phyloP scores from a whole-genome alignment of 2,797 vertebrate species.

The Dipus sagitta region DNA sequence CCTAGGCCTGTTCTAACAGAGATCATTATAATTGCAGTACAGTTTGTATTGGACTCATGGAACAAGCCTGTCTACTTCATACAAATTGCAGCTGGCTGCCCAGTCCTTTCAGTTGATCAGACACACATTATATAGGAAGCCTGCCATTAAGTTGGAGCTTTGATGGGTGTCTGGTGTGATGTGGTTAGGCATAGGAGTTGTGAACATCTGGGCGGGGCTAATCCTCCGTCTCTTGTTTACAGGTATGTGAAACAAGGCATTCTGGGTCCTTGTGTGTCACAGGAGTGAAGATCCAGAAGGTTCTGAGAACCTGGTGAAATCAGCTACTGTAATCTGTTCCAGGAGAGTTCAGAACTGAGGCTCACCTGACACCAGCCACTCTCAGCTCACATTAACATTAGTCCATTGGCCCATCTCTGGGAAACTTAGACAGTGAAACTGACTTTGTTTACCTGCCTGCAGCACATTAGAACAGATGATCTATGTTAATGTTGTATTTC shows the following conservation, averaged over 20 bases:
- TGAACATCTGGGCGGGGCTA: background rate
- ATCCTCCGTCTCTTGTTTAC: conserved; percentile 60
- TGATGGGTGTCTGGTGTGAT: conserved; percentile 22
- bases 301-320: conserved; percentile 52
- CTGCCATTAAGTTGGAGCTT: conserved; percentile 25
- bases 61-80: background rate
- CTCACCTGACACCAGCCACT: background rate
- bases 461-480: conserved; percentile 73
- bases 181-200: background rate
- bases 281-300: conserved; percentile 43
- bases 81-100: conserved; percentile 39
- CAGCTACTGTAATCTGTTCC: conserved; percentile 64
- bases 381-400: conserved; percentile 53
- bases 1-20: conserved; percentile 66
- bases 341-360: background rate
- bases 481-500: conserved; percentile 83
- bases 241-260: conserved; percentile 86
- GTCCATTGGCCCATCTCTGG: conserved; percentile 55
- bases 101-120: conserved; percentile 6
- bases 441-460: conserved; percentile 66
- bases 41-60: background rate
- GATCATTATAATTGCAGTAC: conserved; percentile 32
- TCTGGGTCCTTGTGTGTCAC: conserved; percentile 31
- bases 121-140: background rate
- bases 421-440: conserved; percentile 73